Base-by-base conservation (phyloP, 2,888 invertebrate species). In the Epiblema foenella region DNA sequence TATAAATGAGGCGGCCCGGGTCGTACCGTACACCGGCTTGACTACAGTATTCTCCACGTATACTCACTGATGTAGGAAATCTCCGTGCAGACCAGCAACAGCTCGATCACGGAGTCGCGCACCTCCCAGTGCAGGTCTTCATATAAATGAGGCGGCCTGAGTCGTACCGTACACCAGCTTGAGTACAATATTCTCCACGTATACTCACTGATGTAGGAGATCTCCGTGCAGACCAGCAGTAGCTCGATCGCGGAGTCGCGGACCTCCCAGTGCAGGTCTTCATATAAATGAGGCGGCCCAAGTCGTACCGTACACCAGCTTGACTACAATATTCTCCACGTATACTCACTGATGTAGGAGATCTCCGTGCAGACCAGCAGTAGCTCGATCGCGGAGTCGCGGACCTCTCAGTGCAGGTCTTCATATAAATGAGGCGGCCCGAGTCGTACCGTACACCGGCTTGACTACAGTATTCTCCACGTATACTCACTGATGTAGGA, bases 201-300 rank as follows among this genome's bases (percentile, higher is more conserved):
- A 20, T 20, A 90, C 95, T 93, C 91, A 97, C 97, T 97, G 73
- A 95, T 91, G 83, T 95, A 95, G 0, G 96, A 95, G 75, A 97
- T 95, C 54, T 93, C 93, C 0, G 96, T 95, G 80, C 97, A 95
- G 0, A 96, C 95, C 56, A 94, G 94, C 9, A 97, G 87, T 52
- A 97, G 88, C 84, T 97, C 97, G 33, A 97, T 82, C 0, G 96
- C 95, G 5, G 96, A 96, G 78, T 97, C 97, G 51, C 97, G 93
- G 0, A 97, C 95, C 85, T 97, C 97, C 97, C 97, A 97, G 62
- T 95, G 93, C 4, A 93, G 86, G 81, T 89, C 81, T 96, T 95
- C 83, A 94, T 94, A 63, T 94, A 94, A 7, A 97, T 93, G 12
- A 96, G 94, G 12, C 95, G 94, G 0, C 96, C 96, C 10, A 97